Percentiles rank a stretch among this genome's conserved stretches.
Conservation (phyloP, 2,797 vertebrate species). For the Cyprinella venusta region DNA sequence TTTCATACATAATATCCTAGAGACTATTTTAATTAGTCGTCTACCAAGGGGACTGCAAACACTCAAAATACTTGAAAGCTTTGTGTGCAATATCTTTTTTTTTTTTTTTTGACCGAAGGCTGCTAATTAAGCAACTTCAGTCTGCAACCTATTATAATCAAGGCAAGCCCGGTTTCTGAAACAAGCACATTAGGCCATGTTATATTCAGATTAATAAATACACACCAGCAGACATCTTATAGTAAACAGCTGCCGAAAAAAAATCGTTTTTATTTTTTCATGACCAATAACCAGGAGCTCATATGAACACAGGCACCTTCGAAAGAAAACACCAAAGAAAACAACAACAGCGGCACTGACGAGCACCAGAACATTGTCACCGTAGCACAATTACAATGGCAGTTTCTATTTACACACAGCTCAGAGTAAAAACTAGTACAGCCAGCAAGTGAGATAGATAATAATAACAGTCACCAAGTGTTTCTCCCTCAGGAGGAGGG, state of each 20-base stretch:
- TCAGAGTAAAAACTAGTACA: slow-evolving; percentile 64
- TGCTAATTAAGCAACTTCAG: slow-evolving; percentile 1
- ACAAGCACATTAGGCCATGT: background rate
- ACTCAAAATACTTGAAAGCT: background rate
- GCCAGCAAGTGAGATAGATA: slow-evolving; percentile 62
- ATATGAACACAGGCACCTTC: slow-evolving; percentile 39
- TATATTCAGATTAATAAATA: slow-evolving; percentile 38
- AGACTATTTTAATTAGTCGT: slow-evolving; percentile 12
- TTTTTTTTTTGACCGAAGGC: background rate
- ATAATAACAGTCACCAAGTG: slow-evolving; percentile 78
- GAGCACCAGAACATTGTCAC: slow-evolving; percentile 73
- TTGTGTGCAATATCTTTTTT: background rate
- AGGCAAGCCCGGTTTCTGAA: slow-evolving; percentile 10
- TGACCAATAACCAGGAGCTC: slow-evolving; percentile 62
- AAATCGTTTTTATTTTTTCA: slow-evolving; percentile 74
- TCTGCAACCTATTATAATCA: slow-evolving; percentile 35
- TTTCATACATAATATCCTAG: background rate
- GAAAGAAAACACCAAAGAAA: slow-evolving; percentile 68
- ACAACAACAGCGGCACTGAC: slow-evolving; percentile 79
- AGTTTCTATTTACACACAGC: slow-evolving; percentile 71
- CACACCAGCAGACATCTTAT: slow-evolving; percentile 50
- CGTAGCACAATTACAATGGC: slow-evolving; percentile 76
- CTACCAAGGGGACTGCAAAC: background rate
- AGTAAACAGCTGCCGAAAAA: slow-evolving; percentile 79
- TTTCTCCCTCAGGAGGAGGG: slow-evolving; percentile 62